Conservation (phyloP, 2,888 invertebrate genomes). For the Amiota mariae region DNA sequence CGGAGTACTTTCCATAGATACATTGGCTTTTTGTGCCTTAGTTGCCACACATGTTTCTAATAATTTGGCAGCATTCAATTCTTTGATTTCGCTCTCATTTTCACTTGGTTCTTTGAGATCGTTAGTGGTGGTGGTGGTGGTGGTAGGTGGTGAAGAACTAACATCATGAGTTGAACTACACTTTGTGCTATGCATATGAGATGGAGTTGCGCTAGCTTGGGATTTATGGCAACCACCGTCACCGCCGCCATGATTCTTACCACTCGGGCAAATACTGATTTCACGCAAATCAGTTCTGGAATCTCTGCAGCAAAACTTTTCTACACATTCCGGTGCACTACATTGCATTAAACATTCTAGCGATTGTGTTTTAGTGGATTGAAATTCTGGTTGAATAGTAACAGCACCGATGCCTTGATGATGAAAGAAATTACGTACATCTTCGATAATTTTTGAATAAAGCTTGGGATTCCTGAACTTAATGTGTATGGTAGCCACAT, state of each 20-base stretch:
- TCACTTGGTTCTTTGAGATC: constrained; percentile 37
- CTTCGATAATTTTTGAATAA: constrained; percentile 76
- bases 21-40: background rate
- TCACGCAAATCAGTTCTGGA: constrained; percentile 65
- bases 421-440: constrained; percentile 83
- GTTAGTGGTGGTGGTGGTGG: background rate
- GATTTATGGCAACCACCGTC: constrained; percentile 29
- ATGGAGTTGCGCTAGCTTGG: constrained; percentile 23
- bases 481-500: constrained; percentile 89
- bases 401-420: constrained; percentile 88
- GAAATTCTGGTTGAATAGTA: constrained; percentile 91
- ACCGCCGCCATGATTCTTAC: constrained; percentile 24
- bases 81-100: constrained; percentile 41
- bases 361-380: constrained; percentile 57
- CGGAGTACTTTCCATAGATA: background rate
- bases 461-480: constrained; percentile 80
- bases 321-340: constrained; percentile 63
- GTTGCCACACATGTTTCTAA: constrained; percentile 22
- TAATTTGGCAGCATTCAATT: constrained; percentile 48
- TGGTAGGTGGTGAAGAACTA: background rate
- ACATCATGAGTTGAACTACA: constrained; percentile 40
- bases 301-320: constrained; percentile 70
- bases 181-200: background rate
- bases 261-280: constrained; percentile 52
- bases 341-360: constrained; percentile 69